Evolutionary conservation across 2,113 vertebrate species (phyloP).

Genomic region (Merops nubicus): DNA sequence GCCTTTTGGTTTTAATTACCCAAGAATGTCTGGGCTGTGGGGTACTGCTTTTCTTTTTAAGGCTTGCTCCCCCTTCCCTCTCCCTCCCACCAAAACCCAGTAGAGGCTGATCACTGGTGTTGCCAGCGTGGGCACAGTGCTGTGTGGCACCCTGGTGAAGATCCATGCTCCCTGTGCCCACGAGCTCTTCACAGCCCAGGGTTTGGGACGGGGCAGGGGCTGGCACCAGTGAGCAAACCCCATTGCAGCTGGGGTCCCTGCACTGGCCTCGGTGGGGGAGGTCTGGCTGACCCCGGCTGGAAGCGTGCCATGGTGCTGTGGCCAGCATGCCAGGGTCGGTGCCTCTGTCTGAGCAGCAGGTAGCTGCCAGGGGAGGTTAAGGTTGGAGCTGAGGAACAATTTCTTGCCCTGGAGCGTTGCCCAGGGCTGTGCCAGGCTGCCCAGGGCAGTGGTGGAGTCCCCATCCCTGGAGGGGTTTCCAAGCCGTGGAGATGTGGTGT

Average conservation of each 20-base stretch:
- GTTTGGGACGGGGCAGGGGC: neutral
- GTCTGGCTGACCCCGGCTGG: neutral
- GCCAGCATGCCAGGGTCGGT: fast-evolving
- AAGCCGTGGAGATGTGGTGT: neutral
- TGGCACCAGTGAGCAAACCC: fast-evolving
- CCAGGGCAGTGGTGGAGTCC: neutral
- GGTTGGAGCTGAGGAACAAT: neutral
- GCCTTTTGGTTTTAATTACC: constrained; percentile 62
- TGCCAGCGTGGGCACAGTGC: fast-evolving
- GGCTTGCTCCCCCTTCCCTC: neutral
- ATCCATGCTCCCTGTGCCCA: fast-evolving
- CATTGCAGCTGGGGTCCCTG: neutral
- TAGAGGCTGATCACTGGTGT: neutral
- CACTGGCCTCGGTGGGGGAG: fast-evolving
- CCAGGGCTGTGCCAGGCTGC: neutral
- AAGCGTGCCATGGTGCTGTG: fast-evolving
- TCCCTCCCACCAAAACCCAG: neutral
- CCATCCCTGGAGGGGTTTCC: neutral
- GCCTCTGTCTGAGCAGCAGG: neutral
- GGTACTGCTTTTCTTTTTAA: neutral
- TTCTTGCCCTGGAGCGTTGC: neutral
- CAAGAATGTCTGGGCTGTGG: constrained; percentile 58
- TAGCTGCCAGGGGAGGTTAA: neutral
- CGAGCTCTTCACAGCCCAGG: fast-evolving
- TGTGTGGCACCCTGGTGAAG: fast-evolving